phyloP scores from a whole-genome alignment of 2,888 invertebrate genomes.

The Lampropteryx suffumata region DNA sequence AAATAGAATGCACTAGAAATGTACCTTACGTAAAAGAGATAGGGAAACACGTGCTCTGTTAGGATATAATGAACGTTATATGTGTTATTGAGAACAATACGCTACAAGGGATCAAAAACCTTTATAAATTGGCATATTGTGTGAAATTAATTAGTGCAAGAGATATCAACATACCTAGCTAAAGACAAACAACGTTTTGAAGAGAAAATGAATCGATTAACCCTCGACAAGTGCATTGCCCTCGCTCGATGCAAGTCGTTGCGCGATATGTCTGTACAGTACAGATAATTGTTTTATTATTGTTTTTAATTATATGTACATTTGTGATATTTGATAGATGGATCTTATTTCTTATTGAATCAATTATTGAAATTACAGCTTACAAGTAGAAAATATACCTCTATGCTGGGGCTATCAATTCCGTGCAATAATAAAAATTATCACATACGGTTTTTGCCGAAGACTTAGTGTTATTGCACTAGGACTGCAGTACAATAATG shows the following conservation, averaged over 20 bases:
- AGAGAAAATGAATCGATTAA: slow-evolving; percentile 57
- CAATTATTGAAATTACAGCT: no score
- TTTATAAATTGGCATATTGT: slow-evolving; percentile 48
- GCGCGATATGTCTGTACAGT: slow-evolving; percentile 44
- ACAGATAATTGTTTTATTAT: slow-evolving; percentile 52
- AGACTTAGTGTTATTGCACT: no score
- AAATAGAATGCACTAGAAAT: no score
- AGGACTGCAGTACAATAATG: no score
- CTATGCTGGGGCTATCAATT: no score
- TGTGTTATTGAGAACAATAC: no score
- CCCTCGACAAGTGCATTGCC: slow-evolving; percentile 57
- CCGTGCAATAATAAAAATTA: no score
- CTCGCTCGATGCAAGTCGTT: slow-evolving; percentile 46
- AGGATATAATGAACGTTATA: no score
- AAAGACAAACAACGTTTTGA: slow-evolving; percentile 56
- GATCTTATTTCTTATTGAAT: slow-evolving; percentile 36
- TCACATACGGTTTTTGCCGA: no score
- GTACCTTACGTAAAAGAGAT: no score
- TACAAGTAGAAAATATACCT: no score
- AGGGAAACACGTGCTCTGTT: no score
- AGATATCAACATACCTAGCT: slow-evolving; percentile 36
- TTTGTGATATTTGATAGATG: slow-evolving; percentile 6
- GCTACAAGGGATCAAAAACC: slow-evolving; percentile 39
- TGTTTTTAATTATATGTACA: slow-evolving; percentile 41
- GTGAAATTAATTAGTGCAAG: slow-evolving; percentile 41